Evolutionary conservation across 2,797 vertebrate genomes (phyloP).

Genomic region (Poeciliopsis paucimaculata): DNA sequence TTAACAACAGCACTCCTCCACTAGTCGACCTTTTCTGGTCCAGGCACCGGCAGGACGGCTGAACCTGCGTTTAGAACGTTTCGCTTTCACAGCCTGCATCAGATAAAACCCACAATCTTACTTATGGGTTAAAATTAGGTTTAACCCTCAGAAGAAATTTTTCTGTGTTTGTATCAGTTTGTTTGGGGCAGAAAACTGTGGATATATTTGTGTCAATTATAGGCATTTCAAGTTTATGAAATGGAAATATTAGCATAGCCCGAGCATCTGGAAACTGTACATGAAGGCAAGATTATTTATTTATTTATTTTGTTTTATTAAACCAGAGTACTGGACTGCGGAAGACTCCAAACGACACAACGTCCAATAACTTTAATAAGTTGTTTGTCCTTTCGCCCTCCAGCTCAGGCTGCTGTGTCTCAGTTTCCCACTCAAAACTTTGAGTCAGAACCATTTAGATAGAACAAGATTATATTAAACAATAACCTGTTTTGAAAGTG

Average conservation of each 20-base stretch:
- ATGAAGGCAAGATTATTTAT: not conserved
- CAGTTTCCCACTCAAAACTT: no score
- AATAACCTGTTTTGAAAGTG: no score
- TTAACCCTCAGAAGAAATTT: constrained; percentile 18
- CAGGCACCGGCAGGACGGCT: constrained; percentile 27
- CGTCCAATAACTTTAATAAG: no score
- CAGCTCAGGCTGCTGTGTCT: no score
- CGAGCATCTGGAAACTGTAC: not conserved
- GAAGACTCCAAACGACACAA: no score
- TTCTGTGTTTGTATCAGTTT: not conserved
- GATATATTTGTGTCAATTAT: not conserved
- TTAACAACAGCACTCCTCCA: constrained; percentile 24
- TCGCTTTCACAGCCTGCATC: constrained; percentile 39
- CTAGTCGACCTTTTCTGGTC: constrained; percentile 35
- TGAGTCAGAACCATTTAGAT: no score
- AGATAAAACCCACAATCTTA: constrained; percentile 44
- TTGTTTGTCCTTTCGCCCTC: no score
- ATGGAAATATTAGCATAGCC: not conserved
- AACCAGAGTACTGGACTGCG: not conserved
- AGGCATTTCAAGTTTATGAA: not conserved
- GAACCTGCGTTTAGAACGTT: constrained; percentile 11
- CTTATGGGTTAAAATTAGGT: constrained; percentile 13
- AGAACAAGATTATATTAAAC: no score
- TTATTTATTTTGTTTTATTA: not conserved
- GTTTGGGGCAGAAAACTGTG: not conserved